Percentiles rank a stretch among this genome's conserved stretches.
phyloP scores from a whole-genome alignment of 2,113 vertebrate genomes.

The Prolemur simus region DNA sequence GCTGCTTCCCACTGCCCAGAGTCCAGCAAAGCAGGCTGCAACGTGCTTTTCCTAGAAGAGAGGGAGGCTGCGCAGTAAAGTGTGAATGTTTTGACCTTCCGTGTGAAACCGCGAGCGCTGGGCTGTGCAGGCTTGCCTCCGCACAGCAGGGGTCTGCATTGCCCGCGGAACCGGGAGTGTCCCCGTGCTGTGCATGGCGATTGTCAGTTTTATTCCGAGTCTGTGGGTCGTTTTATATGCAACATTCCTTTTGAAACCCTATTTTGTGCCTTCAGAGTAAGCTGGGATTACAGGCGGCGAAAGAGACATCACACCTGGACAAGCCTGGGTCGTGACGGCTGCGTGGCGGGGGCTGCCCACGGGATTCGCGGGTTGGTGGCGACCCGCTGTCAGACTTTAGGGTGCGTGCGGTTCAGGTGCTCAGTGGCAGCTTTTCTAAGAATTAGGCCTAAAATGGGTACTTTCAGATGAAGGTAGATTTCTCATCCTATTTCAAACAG shows the following conservation, averaged over 20 bases:
- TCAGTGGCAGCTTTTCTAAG: accelerated
- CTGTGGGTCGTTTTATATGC: accelerated
- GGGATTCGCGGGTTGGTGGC: accelerated
- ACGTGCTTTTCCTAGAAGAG: neutral
- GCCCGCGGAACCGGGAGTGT: neutral
- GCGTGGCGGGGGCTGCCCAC: accelerated
- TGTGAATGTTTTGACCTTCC: accelerated
- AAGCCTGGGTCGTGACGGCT: accelerated
- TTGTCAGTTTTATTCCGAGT: neutral
- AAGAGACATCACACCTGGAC: accelerated
- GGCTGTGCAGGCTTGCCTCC: constrained; percentile 14
- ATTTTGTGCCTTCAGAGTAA: accelerated
- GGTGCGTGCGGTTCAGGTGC: accelerated
- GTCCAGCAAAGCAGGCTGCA: accelerated
- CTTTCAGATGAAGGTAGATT: accelerated
- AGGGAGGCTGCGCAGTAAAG: accelerated
- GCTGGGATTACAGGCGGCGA: too few species aligned
- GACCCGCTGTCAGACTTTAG: accelerated
- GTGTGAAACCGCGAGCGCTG: accelerated
- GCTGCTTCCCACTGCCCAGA: accelerated
- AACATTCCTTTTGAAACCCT: too few species aligned
- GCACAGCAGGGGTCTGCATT: constrained; percentile 71
- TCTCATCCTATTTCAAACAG: accelerated
- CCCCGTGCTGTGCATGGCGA: accelerated
- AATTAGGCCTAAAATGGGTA: accelerated